Evolutionary conservation across 2,888 invertebrate genomes (phyloP), one percentile per base, ranked within the genome.

Genomic region (Ennomos fuscantarius): DNA sequence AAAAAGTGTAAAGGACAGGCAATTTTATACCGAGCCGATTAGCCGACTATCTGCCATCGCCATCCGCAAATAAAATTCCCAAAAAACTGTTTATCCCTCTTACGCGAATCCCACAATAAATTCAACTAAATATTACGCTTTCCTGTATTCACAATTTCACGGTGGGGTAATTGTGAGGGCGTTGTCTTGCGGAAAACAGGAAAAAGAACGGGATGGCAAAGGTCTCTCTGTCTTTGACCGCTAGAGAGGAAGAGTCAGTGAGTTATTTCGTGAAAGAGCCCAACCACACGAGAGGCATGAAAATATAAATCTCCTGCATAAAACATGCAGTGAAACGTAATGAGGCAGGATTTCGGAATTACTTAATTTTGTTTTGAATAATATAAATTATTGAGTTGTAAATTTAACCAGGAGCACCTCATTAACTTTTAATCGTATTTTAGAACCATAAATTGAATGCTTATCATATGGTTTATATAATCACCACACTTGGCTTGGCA

Each of bases 21-120:
- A 52, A 59, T 58, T 49, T 53, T 44, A 37, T 53, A 46, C 49
- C 33, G 24, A 59, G 40, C 45, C 48, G 53, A 53, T 54, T 49
- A 59, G 36, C 45, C 9, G 15, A 15, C 35, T 49, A 58, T 58
- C 49, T 41, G 49, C 41, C 36, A 13, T 15, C 12, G 33, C 53
- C 53, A 49, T 46, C 49, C 49, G 41, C 39, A 11, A 39, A 49
- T 53, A 49, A 49, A 59, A 50, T 48, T 1, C 36, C 49, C 15
- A 45, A 53, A 45, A 52, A 49, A 46, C 43, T 33, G 39, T 39
- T 49, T 49, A 51, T 45, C 47, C 46, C 34, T 33, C 43, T 42
- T 9, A 37, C 32, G 24, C 32, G 31, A 11, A 35, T 32, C 12
- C 34, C 15, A 51, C 47, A 57, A 39, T 42, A 56, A 51, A 51